Base-by-base conservation (phyloP, 2,113 vertebrate genomes). In the Pangasianodon hypophthalmus region DNA sequence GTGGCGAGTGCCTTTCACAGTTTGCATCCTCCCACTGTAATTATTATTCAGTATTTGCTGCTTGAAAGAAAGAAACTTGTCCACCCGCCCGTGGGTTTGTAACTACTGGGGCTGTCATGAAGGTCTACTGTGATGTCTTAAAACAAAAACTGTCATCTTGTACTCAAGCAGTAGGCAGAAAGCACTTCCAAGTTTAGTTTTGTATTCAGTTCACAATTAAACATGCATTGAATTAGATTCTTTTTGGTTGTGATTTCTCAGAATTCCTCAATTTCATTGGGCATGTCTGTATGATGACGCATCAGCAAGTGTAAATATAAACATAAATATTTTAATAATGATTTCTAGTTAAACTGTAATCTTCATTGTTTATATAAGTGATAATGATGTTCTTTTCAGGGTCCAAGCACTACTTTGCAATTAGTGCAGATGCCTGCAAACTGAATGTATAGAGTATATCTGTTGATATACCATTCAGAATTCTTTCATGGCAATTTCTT, bases 91-190 rank as follows among this genome's bases (percentile, higher is more conserved):
- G 54, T 56, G 77, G 41, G 71, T 82, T 79, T 69, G 7, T 71
- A 87, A 87, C 84, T 48, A 62, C 89, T 87, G 26, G 80, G 84
- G 85, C 88, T 87, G 88, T 91, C 91, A 90, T n/a, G 84, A 71
- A 71, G 77, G 84, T 86, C 54, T 89, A 3, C 41, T n/a, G 87
- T n/a, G 82, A 84, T 62, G 88, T 89, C 69, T 62, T 75, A n/a
- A 79, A 80, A 85, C 84, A 86, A 82, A n/a, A 85, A 64, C 19
- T 79, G 52, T 73, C 67, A 50, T 71, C 58, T 88, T 64, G 50
- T 83, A n/a, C 9, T 88, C 14, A 13, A 46, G 32, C 80, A 83
- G 50, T n/a, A 58, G 50, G 19, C 19, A 84, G 56, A 60, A 84
- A 60, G 11, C 32, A 62, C 82, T 62, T 84, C 56, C 82, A 84